Evolutionary conservation across 2,113 vertebrate species (phyloP), one percentile per base, ranked within the genome.

Genomic region (Antennarius striatus): DNA sequence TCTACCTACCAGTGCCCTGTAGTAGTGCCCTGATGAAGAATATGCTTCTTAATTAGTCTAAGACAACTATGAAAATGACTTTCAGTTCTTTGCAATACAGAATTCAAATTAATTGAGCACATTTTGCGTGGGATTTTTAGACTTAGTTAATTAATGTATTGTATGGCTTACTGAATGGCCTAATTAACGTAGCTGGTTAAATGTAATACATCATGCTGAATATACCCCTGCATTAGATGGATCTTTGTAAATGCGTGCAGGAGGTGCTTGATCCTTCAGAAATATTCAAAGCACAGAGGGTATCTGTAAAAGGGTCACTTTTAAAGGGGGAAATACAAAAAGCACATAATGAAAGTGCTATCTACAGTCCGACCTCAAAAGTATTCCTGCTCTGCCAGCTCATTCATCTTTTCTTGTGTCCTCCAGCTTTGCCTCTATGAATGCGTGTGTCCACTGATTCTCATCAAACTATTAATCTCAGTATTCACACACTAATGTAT

Each of bases 401-500:
- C 62, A 74, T 80, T 56, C 54, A 71, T 78, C 59, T 74, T 43
- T 29, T 70, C 68, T 54, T 53, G 59, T 14, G 55, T 73, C 40
- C 32, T 51, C 53, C 32, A 43, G 48, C 71, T 71, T 53, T 55
- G 0, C 28, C 40, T 4, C 47, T 28, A 65, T 54, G 61, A 13
- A 10, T 52, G 4, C 30, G 59, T 70, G 51, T 63, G 32, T 76
- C 9, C 39, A 62, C 22, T 8, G 43, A 70, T 85, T 40, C 22
- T 52, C 47, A 56, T 22, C 53, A 36, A 54, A 32, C 1, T 55
- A 39, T n/a, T 14, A 22, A 52, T n/a, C 36, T 56, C 55, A 66
- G 47, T 47, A 43, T 57, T 88, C 79, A 76, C 86, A 80, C 74
- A 84, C 78, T 84, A 82, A 86, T 86, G 57, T 50, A 45, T 2